Percentiles rank a stretch among this genome's conserved stretches.
Evolutionary conservation across 2,888 invertebrate species (phyloP).

Genomic region (Holacanthella duospinosa): DNA sequence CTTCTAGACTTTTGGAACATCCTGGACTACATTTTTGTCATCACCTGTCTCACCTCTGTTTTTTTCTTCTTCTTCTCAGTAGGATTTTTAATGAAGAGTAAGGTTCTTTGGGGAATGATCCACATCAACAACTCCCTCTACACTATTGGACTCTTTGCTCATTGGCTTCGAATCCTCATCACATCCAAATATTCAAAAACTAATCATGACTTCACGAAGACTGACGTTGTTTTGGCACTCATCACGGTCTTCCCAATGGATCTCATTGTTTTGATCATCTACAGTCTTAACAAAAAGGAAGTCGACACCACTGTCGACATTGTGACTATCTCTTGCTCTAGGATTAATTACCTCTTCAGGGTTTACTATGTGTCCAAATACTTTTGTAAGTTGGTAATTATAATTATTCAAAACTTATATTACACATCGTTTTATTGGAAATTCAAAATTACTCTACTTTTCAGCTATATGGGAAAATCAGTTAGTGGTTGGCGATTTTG

Average conservation of each 20-base stretch:
- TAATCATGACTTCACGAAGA: constrained; percentile 26
- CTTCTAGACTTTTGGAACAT: constrained; percentile 21
- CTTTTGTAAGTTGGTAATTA: constrained; percentile 16
- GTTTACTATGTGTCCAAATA: constrained; percentile 25
- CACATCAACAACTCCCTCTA: constrained; percentile 31
- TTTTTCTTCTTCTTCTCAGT: constrained; percentile 31
- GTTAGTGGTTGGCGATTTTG: constrained; percentile 29
- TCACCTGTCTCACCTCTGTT: constrained; percentile 26
- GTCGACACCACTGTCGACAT: constrained; percentile 11
- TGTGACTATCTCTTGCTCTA: constrained; percentile 22
- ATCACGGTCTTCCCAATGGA: constrained; percentile 30
- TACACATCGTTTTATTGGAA: too few relatives aligned
- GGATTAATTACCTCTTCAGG: constrained; percentile 30
- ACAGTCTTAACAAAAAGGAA: constrained; percentile 20
- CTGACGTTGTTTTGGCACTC: constrained; percentile 29
- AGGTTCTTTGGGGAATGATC: constrained; percentile 27
- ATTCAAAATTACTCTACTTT: constrained; percentile 6
- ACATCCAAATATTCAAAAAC: constrained; percentile 30
- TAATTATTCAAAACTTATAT: neutral
- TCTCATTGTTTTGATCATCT: constrained; percentile 25
- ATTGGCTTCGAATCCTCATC: constrained; percentile 32
- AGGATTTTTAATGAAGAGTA: constrained; percentile 28
- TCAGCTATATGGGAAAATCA: constrained; percentile 31
- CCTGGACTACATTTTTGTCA: constrained; percentile 24
- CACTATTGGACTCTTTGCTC: constrained; percentile 23